phyloP scores from a whole-genome alignment of 2,797 vertebrate species.

The Protonibea diacanthus region DNA sequence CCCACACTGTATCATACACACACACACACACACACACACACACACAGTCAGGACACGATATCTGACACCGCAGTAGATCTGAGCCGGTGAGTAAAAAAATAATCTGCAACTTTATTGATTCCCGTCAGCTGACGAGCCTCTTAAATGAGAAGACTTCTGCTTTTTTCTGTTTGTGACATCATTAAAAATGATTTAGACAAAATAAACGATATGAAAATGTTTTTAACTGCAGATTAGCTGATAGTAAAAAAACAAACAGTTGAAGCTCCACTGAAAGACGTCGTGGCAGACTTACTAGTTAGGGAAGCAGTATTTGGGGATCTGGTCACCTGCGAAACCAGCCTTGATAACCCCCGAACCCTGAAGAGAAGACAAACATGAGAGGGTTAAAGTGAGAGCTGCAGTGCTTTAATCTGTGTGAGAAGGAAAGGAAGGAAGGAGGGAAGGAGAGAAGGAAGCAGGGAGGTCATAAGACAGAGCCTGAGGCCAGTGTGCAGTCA shows the following conservation, averaged over 20 bases:
- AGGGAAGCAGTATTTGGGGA: conserved; percentile 94
- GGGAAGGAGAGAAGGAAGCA: conserved; percentile 5
- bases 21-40: background rate
- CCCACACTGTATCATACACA: conserved; percentile 84
- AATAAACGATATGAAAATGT: background rate
- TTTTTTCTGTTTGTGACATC: too few species aligned
- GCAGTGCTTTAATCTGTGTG: background rate
- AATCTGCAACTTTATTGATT: background rate
- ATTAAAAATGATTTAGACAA: background rate
- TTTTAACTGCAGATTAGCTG: too few species aligned
- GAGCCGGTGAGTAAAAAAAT: background rate
- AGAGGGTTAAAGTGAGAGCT: background rate
- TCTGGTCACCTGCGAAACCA: conserved; percentile 94
- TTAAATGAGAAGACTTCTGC: background rate
- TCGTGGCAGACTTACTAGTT: conserved; percentile 88
- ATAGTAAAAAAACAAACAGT: background rate
- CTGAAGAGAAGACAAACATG: conserved; percentile 67
- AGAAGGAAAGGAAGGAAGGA: background rate
- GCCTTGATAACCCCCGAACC: conserved; percentile 93
- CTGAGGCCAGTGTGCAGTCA: conserved; percentile 62
- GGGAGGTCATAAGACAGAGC: conserved; percentile 78
- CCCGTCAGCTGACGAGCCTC: background rate
- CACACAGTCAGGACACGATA: background rate
- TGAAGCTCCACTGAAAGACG: background rate
- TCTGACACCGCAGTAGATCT: background rate